Percentiles rank a stretch among this genome's conserved stretches.
These are phyloP conservation scores for Sitophilus oryzae DNA, from an alignment of 1,140 invertebrate genomes.

Conservation along the genomic window DNA sequence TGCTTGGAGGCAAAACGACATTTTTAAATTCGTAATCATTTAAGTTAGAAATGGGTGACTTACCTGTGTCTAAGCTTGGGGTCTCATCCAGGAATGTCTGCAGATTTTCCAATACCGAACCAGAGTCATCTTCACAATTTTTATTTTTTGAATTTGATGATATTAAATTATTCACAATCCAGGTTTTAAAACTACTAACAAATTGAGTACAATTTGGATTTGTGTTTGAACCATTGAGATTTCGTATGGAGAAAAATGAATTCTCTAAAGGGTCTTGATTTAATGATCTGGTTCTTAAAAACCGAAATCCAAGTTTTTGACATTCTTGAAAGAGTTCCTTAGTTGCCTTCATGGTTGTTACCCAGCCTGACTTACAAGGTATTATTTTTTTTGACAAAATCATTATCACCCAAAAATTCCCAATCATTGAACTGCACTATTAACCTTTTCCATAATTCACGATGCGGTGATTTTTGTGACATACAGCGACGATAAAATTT, in stretches of 20 bases:
- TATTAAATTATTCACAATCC: slow-evolving; percentile 14
- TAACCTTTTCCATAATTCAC: slow-evolving; percentile 11
- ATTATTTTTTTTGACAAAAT: slow-evolving; percentile 4
- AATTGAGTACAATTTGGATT: slow-evolving; percentile 22
- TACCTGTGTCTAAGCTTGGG: too few relatives aligned
- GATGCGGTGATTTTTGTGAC: slow-evolving; percentile 12
- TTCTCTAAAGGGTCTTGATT: slow-evolving; percentile 22
- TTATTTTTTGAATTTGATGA: background rate
- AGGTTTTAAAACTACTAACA: slow-evolving; percentile 15
- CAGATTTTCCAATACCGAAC: slow-evolving; percentile 10
- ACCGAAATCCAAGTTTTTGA: slow-evolving; percentile 12
- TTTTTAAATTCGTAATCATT: too few relatives aligned
- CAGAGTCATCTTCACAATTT: slow-evolving; percentile 15
- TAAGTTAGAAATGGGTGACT: too few relatives aligned
- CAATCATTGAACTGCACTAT: slow-evolving; percentile 15
- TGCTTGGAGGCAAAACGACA: too few relatives aligned
- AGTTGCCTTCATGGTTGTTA: slow-evolving; percentile 14
- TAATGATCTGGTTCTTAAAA: slow-evolving; percentile 12
- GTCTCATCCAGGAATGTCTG: too few relatives aligned
- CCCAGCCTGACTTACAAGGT: slow-evolving; percentile 14
- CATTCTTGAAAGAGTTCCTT: slow-evolving; percentile 10
- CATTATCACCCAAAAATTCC: slow-evolving; percentile 6
- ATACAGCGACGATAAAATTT: slow-evolving; percentile 14
- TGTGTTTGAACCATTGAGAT: slow-evolving; percentile 14
- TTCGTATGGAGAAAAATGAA: slow-evolving; percentile 16